phyloP scores from a whole-genome alignment of 2,888 invertebrate genomes.

The Polietes domitor region DNA sequence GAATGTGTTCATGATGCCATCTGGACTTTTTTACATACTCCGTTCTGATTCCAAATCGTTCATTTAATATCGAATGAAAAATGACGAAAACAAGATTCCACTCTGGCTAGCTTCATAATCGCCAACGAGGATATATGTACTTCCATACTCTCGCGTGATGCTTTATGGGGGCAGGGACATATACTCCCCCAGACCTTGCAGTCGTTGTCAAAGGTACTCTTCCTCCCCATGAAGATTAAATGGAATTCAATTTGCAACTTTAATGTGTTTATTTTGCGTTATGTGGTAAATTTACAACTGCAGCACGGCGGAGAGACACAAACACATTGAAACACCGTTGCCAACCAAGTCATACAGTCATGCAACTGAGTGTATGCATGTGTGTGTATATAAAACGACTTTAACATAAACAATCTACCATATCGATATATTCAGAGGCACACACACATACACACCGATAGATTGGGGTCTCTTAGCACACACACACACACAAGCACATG shows the following conservation, averaged over 20 bases:
- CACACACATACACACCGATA: slow-evolving; percentile 36
- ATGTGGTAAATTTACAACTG: slow-evolving; percentile 72
- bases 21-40: slow-evolving; percentile 11
- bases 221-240: slow-evolving; percentile 73
- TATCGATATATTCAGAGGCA: slow-evolving; percentile 13
- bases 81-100: slow-evolving; percentile 19
- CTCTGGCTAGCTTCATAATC: not conserved
- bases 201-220: not conserved
- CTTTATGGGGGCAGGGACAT: not conserved
- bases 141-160: not conserved
- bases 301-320: slow-evolving; percentile 21
- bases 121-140: not conserved
- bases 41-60: slow-evolving; percentile 28
- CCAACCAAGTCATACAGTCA: not conserved
- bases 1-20: no score
- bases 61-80: slow-evolving; percentile 27
- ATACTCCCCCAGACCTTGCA: not conserved
- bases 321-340: not conserved
- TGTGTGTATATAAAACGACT: slow-evolving; percentile 15
- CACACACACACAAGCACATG: not conserved
- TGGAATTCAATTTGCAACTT: slow-evolving; percentile 79
- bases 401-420: slow-evolving; percentile 34
- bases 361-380: not conserved
- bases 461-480: slow-evolving; percentile 22
- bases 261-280: slow-evolving; percentile 79